Conservation (phyloP, 64 coral and sea anemone species). For the Montipora sp. region DNA sequence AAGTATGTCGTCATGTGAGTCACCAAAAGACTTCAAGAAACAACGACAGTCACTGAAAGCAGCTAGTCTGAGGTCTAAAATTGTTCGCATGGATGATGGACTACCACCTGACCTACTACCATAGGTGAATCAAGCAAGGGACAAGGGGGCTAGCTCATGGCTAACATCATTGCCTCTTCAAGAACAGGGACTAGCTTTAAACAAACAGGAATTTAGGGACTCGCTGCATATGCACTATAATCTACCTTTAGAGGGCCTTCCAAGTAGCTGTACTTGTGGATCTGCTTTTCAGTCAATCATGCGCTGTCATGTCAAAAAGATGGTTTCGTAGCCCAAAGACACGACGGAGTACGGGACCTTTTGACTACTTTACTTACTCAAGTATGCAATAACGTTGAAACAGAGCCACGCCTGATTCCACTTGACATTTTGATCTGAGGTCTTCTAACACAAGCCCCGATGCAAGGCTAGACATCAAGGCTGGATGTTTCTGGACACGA, state of each 20-base stretch:
- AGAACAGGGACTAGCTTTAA: conserved; percentile 5
- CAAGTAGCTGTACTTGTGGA: conserved; percentile 42
- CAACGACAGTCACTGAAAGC: conserved; percentile 21
- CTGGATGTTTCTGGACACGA: too few relatives aligned
- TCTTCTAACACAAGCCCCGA: too few relatives aligned
- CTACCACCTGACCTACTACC: conserved; percentile 1
- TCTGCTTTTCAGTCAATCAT: conserved; percentile 16
- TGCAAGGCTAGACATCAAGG: too few relatives aligned
- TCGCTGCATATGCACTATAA: conserved; percentile 7
- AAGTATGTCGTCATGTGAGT: neutral
- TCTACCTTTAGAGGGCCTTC: neutral
- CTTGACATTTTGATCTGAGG: too few relatives aligned
- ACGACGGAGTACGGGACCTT: neutral
- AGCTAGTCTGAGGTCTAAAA: conserved; percentile 14
- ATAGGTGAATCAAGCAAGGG: conserved; percentile 4
- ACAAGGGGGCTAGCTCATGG: conserved; percentile 54
- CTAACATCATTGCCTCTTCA: conserved; percentile 29
- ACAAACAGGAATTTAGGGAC: conserved; percentile 34
- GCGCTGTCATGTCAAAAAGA: conserved; percentile 34
- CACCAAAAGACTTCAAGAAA: neutral
- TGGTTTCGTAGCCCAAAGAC: conserved; percentile 21
- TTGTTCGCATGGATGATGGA: neutral
- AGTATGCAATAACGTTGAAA: conserved; percentile 52
- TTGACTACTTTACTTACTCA: conserved; percentile 21
- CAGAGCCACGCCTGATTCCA: conserved; percentile 9